These are phyloP conservation scores for Diacarnus erythraeanus DNA, from an alignment of 37 sponge, comb jelly and placozoan genomes.

Conservation along the genomic window DNA sequence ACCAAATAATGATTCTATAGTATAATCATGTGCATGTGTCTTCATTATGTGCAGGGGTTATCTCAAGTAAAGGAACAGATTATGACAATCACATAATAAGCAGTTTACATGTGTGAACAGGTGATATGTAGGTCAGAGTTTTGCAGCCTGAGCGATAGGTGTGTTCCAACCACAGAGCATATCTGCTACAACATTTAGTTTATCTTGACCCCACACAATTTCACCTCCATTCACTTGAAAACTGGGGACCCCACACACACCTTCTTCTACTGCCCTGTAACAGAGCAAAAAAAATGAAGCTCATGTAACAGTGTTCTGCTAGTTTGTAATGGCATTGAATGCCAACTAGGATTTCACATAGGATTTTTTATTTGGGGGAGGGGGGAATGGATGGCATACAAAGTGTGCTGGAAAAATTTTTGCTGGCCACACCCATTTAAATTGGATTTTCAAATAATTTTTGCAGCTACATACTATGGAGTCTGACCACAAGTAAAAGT, in stretches of 20 bases:
- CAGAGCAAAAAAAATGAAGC: not conserved
- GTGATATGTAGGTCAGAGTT: not conserved
- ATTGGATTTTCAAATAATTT: not conserved
- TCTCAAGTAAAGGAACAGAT: conserved; percentile 6
- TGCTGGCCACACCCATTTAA: too few species aligned
- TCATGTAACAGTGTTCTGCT: too few species aligned
- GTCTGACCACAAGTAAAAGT: too few species aligned
- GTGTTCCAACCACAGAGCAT: conserved; percentile 85
- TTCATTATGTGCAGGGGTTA: conserved; percentile 36
- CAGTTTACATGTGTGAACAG: not conserved
- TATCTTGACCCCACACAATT: conserved; percentile 88
- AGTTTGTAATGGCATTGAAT: not conserved
- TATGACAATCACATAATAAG: too few species aligned
- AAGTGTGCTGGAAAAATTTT: too few species aligned
- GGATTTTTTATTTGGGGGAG: too few species aligned
- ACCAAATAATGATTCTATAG: not conserved
- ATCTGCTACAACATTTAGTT: conserved; percentile 87
- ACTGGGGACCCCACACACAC: conserved; percentile 84
- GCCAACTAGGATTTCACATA: not conserved
- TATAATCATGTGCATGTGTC: not conserved
- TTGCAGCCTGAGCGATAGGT: not conserved
- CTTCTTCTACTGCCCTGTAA: conserved; percentile 74
- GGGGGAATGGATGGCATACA: too few species aligned
- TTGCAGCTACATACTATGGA: not conserved
- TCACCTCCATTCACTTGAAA: conserved; percentile 84